Evolutionary conservation across 2,888 invertebrate species (phyloP).

Genomic region (Allygus modestus): DNA sequence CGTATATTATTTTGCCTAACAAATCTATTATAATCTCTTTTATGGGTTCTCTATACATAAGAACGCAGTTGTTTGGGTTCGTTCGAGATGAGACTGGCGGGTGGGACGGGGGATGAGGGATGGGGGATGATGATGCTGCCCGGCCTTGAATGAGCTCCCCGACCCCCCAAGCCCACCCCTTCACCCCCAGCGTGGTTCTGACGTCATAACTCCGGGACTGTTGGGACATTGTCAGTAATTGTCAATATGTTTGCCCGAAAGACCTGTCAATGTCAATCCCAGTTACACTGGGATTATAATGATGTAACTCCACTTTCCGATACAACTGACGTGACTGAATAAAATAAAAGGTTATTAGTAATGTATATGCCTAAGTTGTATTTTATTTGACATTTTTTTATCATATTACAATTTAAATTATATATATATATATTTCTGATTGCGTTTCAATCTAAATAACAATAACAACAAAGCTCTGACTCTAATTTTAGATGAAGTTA

Average conservation of each 20-base stretch:
- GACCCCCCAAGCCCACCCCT: neutral
- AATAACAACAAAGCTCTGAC: no score
- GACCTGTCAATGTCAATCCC: neutral
- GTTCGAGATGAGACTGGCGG: neutral
- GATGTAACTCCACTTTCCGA: neutral
- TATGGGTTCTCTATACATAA: slow-evolving; percentile 38
- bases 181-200: neutral
- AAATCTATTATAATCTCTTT: slow-evolving; percentile 26
- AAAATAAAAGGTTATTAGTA: neutral
- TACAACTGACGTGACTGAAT: neutral
- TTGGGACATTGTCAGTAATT: neutral
- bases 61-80: slow-evolving; percentile 28
- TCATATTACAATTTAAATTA: no score
- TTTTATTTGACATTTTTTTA: no score
- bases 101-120: neutral
- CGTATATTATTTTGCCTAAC: neutral
- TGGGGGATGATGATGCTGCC: neutral
- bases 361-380: no score
- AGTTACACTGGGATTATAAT: neutral
- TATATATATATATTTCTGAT: no score
- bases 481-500: no score
- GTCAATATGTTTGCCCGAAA: slow-evolving; percentile 3
- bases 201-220: neutral
- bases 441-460: no score
- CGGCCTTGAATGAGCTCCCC: slow-evolving; percentile 25